Base-by-base conservation (phyloP, 2,797 vertebrate species). In the Gymnothorax javanicus region DNA sequence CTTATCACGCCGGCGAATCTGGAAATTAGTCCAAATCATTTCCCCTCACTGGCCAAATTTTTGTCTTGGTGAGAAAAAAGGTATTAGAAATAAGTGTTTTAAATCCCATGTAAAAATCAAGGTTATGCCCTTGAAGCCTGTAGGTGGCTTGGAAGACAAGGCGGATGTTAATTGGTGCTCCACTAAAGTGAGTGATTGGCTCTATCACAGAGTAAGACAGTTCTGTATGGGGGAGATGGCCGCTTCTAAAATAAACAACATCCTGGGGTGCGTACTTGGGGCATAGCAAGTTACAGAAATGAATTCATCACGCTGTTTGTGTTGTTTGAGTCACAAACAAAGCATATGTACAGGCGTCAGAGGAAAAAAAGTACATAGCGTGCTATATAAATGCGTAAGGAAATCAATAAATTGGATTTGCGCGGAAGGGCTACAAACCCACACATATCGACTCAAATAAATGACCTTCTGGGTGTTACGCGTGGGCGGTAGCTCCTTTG, bases 361-460 rank as follows among this genome's bases (percentile, higher is more conserved):
- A 17, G 15, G 11, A 71, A 43, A 75, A 75, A 43, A 75, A 75
- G 54, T 79, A 56, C 43, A 79, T 54, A 56, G 15, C 15, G 4
- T 8, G 56, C 15, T 7, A 54, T 23, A 79, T 79, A 79, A 52
- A 79, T 79, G 56, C 23, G 56, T 54, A 56, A 56, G 17, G 33
- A 77, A 77, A 77, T 43, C 73, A 77, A 77, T 79, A 54, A 23
- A 17, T 54, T 79, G 52, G 43, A 54, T 54, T 79, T 54, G 12
- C 69, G 13, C 69, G 56, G 27, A 52, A 52, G 73, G 73, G 33
- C 73, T 11, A 23, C 11, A 52, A 52, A n/a, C 75, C 75, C 75
- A 79, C 73, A 75, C 73, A 6, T 75, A 75, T 75, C 33, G 73
- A 75, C 75, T 79, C 17, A 79, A 54, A 54, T 79, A 52, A 54